Base-by-base conservation (phyloP, 2,113 vertebrate genomes). In the Arvicanthis niloticus region DNA sequence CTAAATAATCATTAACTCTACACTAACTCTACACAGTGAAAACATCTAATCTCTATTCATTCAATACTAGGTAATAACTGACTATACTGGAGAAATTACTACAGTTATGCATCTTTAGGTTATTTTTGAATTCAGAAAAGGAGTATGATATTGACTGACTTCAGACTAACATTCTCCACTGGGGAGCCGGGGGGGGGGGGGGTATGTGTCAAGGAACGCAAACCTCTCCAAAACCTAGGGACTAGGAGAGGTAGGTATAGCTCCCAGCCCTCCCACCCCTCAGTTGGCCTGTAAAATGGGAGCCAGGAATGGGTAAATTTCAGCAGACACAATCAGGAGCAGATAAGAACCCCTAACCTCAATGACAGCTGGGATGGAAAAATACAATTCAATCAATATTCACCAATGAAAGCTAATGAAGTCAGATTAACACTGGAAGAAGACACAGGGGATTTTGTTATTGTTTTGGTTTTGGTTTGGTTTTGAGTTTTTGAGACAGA, bases 401-500 rank as follows among this genome's bases (percentile, higher is more conserved):
- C 42, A 89, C 9, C 40, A 80, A 80, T 94, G 56, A 60, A 88
- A 84, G 56, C 53, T 48, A 87, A 76, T 42, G 60, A 95, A 88
- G 92, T 40, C 58, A 82, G 58, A 60, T 80, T 67, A 92, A 88
- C 42, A 70, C 81, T 12, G 70, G 65, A 87, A 62, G 91, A 40
- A 73, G n/a, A 40, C 7, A 21, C 3, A 17, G 68, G 68, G 37
- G 37, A 6, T 68, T 19, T 17, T n/a, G 37, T 70, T 70, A 13
- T 72, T 22, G 85, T 87, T 89, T 37, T 75, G 19, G 19, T 10
- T 75, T 75, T 40, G 19, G n/a, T 75, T 75, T 75, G n/a, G 73
- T 42, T 75, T 75, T 75, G 37, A 19, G 4, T 73, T 42, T 75
- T 75, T 45, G 73, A 75, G 22, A 24, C 40, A 75, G 22, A 7